Percentiles rank a stretch among this genome's conserved stretches.
phyloP scores from a whole-genome alignment of 1,140 invertebrate species.

The Aleiodes sp. region DNA sequence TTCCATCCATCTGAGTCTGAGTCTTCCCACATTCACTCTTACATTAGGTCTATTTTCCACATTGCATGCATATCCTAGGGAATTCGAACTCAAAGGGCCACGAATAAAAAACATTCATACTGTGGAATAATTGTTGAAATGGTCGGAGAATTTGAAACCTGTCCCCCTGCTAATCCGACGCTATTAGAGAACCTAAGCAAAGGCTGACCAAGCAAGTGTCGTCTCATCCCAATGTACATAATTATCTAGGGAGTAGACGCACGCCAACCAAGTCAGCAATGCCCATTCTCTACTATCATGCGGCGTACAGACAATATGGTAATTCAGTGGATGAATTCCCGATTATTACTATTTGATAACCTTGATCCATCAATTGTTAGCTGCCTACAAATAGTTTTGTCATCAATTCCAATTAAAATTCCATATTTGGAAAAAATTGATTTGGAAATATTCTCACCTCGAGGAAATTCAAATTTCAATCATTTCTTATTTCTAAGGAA shows the following conservation, averaged over 20 bases:
- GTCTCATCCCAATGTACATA: slow-evolving; percentile 26
- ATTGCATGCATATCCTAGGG: too few relatives aligned
- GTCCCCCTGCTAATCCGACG: slow-evolving; percentile 32
- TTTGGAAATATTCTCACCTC: too few relatives aligned
- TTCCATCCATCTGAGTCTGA: not conserved
- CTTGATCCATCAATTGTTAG: too few relatives aligned
- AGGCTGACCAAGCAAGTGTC: slow-evolving; percentile 40
- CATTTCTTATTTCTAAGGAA: too few relatives aligned
- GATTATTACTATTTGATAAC: too few relatives aligned
- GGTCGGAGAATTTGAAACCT: too few relatives aligned
- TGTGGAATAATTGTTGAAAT: slow-evolving; percentile 6
- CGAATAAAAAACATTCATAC: not conserved
- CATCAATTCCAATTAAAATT: too few relatives aligned
- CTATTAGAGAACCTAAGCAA: slow-evolving; percentile 41
- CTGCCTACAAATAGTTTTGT: too few relatives aligned
- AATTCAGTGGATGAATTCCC: not conserved
- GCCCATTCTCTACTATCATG: slow-evolving; percentile 38
- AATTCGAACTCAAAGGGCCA: not conserved
- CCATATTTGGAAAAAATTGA: too few relatives aligned
- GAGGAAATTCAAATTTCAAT: too few relatives aligned
- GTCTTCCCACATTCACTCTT: not conserved
- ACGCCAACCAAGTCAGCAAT: slow-evolving; percentile 37
- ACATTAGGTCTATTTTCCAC: too few relatives aligned
- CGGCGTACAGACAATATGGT: slow-evolving; percentile 11
- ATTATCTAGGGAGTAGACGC: slow-evolving; percentile 23